A percentile compares a stretch with the other conserved stretches of the same genome.
Conservation (phyloP, 2,113 vertebrate species). For the Donacobius atricapilla region DNA sequence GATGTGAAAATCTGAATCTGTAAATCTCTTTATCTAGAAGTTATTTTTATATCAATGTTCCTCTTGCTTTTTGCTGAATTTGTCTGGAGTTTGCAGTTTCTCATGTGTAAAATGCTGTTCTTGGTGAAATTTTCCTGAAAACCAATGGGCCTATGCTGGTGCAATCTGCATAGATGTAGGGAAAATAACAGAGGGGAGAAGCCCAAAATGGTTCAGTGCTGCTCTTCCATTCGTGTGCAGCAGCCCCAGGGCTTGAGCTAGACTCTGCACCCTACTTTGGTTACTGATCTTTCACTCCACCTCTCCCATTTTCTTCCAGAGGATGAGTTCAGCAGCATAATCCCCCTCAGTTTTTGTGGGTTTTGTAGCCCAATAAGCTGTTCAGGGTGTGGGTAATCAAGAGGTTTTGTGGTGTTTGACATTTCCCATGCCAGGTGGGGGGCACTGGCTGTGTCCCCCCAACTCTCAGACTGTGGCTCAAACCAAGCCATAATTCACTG, state of each 20-base stretch:
- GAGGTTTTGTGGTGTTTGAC: neutral
- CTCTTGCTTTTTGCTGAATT: slow-evolving; percentile 14
- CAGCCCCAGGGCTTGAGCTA: neutral
- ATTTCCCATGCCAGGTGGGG: neutral
- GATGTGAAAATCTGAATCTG: neutral
- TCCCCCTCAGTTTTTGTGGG: neutral
- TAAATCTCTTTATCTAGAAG: neutral
- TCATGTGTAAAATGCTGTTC: neutral
- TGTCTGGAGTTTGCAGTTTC: neutral
- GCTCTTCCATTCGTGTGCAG: neutral
- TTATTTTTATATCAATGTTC: neutral
- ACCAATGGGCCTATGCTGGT: neutral
- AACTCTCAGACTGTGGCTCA: neutral
- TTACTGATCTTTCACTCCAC: neutral
- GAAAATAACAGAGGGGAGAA: neutral
- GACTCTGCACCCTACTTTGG: neutral
- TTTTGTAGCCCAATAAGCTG: neutral
- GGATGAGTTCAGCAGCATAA: accelerated
- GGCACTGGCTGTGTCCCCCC: neutral
- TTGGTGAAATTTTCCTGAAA: neutral
- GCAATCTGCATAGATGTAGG: neutral
- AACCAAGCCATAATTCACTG: neutral
- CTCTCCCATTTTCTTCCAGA: neutral
- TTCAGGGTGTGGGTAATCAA: neutral
- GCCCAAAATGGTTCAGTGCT: neutral